phyloP scores from a whole-genome alignment of 30 jellyfish, hydroid and myxozoan genomes.

The Sanderia malayensis region DNA sequence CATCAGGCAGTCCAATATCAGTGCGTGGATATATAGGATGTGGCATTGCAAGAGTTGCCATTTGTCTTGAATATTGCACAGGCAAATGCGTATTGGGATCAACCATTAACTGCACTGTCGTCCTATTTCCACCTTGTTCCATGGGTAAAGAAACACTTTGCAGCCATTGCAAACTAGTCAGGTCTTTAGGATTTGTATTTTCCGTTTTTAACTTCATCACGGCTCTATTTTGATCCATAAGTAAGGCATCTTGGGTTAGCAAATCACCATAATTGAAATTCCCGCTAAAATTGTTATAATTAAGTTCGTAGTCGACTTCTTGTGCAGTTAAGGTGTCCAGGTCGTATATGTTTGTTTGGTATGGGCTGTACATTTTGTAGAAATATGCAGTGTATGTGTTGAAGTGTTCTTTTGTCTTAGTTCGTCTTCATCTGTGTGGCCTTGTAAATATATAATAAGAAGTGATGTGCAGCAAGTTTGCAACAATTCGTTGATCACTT shows the following conservation, averaged over 20 bases:
- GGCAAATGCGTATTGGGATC: constrained; percentile 96
- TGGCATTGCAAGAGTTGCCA: constrained; percentile 48
- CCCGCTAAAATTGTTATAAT: constrained; percentile 68
- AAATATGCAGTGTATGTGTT: too few relatives aligned
- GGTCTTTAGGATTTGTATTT: constrained; percentile 67
- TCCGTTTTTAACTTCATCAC: constrained; percentile 83
- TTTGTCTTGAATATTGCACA: constrained; percentile 72
- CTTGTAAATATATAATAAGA: too few relatives aligned
- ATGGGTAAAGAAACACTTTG: constrained; percentile 82
- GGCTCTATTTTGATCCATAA: constrained; percentile 55
- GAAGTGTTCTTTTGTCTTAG: too few relatives aligned
- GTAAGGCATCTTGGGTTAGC: constrained; percentile 74
- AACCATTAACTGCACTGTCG: constrained; percentile 87
- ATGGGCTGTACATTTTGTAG: constrained; percentile 78
- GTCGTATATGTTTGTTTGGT: constrained; percentile 78
- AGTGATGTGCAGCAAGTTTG: constrained; percentile 55
- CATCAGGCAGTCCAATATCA: constrained; percentile 50
- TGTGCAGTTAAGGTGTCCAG: constrained; percentile 83
- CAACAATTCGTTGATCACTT: too few relatives aligned
- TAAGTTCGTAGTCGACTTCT: constrained; percentile 85
- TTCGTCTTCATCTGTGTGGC: neutral
- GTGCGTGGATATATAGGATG: constrained; percentile 57
- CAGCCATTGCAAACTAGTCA: constrained; percentile 87
- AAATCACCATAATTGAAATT: constrained; percentile 90
- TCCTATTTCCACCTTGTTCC: constrained; percentile 73